Base-by-base conservation (phyloP, 2,888 invertebrate genomes). In the Kuschelorhynchus macadamiae region DNA sequence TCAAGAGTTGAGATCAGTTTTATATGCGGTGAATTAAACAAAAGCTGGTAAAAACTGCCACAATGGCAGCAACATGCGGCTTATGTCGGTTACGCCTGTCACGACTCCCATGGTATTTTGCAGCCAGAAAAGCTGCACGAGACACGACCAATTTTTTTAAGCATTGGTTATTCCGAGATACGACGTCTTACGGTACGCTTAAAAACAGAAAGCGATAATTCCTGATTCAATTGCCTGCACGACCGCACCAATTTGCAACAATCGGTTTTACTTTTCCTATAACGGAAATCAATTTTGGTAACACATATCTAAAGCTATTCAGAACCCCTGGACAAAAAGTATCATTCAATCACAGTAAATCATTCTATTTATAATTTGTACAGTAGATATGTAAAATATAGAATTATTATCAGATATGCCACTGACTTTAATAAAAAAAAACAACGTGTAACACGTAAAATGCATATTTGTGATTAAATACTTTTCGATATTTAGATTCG, bases 81-180 rank as follows among this genome's bases (percentile, higher is more conserved):
- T 36, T 63, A 68, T 55, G 44, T 66, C 55, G 70, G 66, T 52
- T 47, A 70, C 70, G 53, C 70, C 70, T 52, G 62, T 70, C 70
- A 70, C 70, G 70, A 70, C 56, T 50, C 42, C 42, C 65, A 65
- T 50, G 57, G 55, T 20, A 57, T 33, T 59, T 65, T 36, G 53
- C 52, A 42, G 42, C 44, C 47, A 44, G 65, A 56, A 65, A 65
- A 50, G 41, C 36, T 56, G 44, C 56, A 56, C 50, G 67, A 62
- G 62, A 67, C 62, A 67, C 67, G 62, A 67, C 16, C 14, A 20
- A 57, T 39, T 67, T 67, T 62, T 67, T 67, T 55, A 36, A 36
- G 7, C 33, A 50, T 17, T 50, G 32, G 41, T 60, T 20, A 39
- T 52, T 39, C 52, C 36, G 36, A 32, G 8, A 49, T 16, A 17